These are phyloP conservation scores for Intellagama lesueurii DNA, from an alignment of 2,797 vertebrate species.

Conservation along the genomic window DNA sequence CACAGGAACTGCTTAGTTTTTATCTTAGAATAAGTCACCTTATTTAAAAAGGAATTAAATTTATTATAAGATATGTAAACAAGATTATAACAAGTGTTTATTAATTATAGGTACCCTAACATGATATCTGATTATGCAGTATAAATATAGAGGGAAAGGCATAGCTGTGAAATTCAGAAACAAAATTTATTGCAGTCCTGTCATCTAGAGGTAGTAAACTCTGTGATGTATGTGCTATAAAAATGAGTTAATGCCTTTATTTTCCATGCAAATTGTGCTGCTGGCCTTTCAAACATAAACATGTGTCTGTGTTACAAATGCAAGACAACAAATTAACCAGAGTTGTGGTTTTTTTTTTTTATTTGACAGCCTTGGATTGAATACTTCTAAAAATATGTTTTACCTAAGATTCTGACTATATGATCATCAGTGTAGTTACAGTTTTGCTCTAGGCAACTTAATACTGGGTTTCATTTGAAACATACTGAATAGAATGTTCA, in stretches of 20 bases:
- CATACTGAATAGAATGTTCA: not conserved
- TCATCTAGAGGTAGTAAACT: constrained; percentile 72
- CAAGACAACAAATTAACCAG: constrained; percentile 34
- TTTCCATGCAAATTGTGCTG: constrained; percentile 47
- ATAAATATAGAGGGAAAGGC: constrained; percentile 33
- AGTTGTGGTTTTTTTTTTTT: not conserved
- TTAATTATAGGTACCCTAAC: constrained; percentile 48
- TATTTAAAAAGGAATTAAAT: constrained; percentile 38
- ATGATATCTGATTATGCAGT: constrained; percentile 23
- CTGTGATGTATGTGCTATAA: not conserved
- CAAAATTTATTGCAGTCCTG: constrained; percentile 72
- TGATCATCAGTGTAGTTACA: not conserved
- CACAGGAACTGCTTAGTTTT: constrained; percentile 36
- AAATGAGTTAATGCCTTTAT: constrained; percentile 39
- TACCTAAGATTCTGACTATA: constrained; percentile 32
- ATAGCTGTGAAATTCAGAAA: constrained; percentile 25
- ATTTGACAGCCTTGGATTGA: constrained; percentile 29
- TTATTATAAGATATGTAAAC: constrained; percentile 40
- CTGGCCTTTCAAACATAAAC: constrained; percentile 43
- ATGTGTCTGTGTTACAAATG: constrained; percentile 39
- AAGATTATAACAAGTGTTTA: constrained; percentile 46
- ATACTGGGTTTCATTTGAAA: not conserved
- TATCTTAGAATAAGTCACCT: constrained; percentile 35
- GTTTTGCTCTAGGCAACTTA: not conserved
- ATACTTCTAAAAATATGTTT: constrained; percentile 30